A percentile compares a stretch with the other conserved stretches of the same genome.
phyloP scores from a whole-genome alignment of 2,888 invertebrate genomes.

The Eupithecia dodoneata region DNA sequence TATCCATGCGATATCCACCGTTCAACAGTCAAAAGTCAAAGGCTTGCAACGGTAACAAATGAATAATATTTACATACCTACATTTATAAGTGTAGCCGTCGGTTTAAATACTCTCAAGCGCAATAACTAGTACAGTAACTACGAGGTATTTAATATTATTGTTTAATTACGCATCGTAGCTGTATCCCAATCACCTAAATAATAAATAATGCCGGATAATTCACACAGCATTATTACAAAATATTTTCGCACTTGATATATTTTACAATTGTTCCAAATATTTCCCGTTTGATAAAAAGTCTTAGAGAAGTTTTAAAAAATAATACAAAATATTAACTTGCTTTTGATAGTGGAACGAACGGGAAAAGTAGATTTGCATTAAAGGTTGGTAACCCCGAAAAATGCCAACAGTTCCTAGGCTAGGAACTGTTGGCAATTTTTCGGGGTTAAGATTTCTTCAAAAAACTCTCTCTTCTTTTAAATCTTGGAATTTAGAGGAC shows the following conservation, averaged over 20 bases:
- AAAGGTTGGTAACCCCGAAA: no score
- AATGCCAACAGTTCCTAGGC: no score
- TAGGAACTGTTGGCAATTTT: no score
- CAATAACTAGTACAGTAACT: neutral
- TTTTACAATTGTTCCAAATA: no score
- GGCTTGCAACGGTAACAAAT: slow-evolving; percentile 26
- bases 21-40: slow-evolving; percentile 28
- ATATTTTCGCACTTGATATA: no score
- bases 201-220: neutral
- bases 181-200: neutral
- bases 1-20: neutral
- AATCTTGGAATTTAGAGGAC: no score
- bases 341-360: no score
- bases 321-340: neutral
- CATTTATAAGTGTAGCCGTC: neutral
- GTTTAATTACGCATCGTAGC: neutral
- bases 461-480: no score
- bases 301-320: no score
- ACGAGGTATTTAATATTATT: neutral
- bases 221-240: neutral
- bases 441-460: no score
- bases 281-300: neutral
- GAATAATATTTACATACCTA: slow-evolving; percentile 27
- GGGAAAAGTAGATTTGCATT: no score
- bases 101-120: neutral